Evolutionary conservation across 2,113 vertebrate genomes (phyloP).

Genomic region (Kryptolebias marmoratus): DNA sequence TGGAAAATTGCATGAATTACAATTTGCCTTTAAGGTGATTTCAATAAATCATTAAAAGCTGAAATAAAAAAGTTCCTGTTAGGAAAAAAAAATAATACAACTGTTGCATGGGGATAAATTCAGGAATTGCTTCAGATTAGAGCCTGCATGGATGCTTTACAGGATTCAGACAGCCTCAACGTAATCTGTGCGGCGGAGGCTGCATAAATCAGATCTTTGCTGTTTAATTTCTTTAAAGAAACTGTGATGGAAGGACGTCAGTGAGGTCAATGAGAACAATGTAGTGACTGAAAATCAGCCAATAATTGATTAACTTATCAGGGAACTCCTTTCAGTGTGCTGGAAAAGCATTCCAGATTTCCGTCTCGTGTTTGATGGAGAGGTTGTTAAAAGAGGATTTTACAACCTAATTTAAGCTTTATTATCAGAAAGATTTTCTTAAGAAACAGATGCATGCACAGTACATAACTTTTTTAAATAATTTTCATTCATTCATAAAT

Average conservation of each 20-base stretch:
- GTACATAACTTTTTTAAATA: too few relatives aligned
- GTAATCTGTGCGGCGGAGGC: background rate
- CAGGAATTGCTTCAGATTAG: background rate
- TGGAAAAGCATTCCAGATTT: background rate
- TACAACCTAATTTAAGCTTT: background rate
- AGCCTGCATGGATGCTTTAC: background rate
- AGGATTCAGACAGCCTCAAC: background rate
- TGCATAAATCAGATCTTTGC: background rate
- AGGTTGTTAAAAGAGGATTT: too few relatives aligned
- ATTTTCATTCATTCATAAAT: too few relatives aligned
- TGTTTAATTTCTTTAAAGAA: background rate
- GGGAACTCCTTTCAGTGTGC: background rate
- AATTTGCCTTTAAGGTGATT: background rate
- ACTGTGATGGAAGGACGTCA: background rate
- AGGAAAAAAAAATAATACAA: background rate
- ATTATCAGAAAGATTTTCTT: too few relatives aligned
- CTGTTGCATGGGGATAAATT: background rate
- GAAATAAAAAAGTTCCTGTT: background rate
- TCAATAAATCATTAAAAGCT: background rate
- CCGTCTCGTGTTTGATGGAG: background rate
- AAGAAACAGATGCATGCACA: too few relatives aligned
- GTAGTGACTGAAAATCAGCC: background rate
- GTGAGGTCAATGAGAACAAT: background rate
- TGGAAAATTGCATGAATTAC: background rate
- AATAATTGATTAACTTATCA: background rate